Percentiles rank a stretch among this genome's conserved stretches.
These are phyloP conservation scores for Oreochromis aureus DNA, from an alignment of 2,113 vertebrate species.

Conservation along the genomic window DNA sequence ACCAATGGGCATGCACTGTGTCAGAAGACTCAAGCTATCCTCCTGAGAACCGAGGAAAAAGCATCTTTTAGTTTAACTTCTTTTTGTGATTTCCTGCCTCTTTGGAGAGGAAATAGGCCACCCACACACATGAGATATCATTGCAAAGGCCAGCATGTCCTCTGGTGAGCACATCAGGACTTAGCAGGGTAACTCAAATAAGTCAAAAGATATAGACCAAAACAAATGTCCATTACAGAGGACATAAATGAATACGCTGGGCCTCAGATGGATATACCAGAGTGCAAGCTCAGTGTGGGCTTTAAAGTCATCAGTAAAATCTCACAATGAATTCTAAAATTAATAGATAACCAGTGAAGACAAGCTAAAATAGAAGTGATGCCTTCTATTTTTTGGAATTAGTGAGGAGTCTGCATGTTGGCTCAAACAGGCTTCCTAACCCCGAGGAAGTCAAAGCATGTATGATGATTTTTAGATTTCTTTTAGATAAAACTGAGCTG, in stretches of 20 bases:
- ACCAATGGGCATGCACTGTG: accelerated
- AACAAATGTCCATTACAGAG: not conserved
- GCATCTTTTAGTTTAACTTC: not conserved
- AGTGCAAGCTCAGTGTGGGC: not conserved
- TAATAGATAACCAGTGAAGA: not conserved
- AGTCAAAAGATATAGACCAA: not conserved
- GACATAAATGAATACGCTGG: not conserved
- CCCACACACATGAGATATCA: not conserved
- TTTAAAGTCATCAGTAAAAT: not conserved
- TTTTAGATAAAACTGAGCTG: not conserved
- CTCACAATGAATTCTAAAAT: not conserved
- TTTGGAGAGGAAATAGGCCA: not conserved
- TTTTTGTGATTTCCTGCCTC: not conserved
- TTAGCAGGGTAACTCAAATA: not conserved
- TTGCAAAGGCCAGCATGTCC: not conserved
- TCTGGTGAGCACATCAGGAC: not conserved
- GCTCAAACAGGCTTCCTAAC: not conserved
- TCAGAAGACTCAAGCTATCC: not conserved
- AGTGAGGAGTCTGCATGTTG: not conserved
- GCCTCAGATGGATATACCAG: not conserved
- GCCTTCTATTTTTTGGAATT: not conserved
- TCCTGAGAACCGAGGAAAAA: not conserved
- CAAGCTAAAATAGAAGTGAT: not conserved
- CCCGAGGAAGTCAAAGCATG: not conserved
- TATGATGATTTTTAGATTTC: not conserved